Evolutionary conservation across 2,797 vertebrate genomes (phyloP).

Genomic region (Cirrhinus mrigala): DNA sequence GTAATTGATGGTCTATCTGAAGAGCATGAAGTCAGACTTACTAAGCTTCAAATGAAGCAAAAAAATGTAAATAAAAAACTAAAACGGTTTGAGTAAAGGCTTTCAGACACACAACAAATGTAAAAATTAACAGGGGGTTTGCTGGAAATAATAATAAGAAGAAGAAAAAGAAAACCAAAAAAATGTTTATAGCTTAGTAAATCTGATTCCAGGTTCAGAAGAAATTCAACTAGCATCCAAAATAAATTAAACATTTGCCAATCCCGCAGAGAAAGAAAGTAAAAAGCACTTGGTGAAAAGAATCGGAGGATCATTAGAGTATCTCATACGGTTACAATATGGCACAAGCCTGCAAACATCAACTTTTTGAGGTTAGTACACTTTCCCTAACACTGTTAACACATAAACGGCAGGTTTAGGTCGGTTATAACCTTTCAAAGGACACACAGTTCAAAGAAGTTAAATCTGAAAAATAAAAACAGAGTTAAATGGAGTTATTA

Average conservation of each 20-base stretch:
- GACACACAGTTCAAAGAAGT: constrained; percentile 32
- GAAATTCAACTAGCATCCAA: not conserved
- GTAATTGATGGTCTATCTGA: not conserved
- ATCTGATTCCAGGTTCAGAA: constrained; percentile 6
- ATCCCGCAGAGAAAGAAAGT: constrained; percentile 13
- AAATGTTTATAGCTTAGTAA: constrained; percentile 10
- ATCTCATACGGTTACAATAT: constrained; percentile 32
- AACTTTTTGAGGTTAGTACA: constrained; percentile 50
- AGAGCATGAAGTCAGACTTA: constrained; percentile 3
- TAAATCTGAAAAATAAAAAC: constrained; percentile 33
- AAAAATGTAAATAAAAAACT: not conserved
- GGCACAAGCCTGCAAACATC: constrained; percentile 34
- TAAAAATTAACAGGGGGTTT: not conserved
- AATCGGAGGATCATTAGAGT: constrained; percentile 36
- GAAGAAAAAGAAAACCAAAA: not conserved
- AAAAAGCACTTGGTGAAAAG: constrained; percentile 59
- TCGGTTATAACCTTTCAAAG: not conserved
- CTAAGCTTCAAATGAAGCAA: not conserved
- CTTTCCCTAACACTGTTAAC: constrained; percentile 21
- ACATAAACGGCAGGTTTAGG: constrained; percentile 7
- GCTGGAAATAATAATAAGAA: constrained; percentile 16
- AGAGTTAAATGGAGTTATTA: not conserved
- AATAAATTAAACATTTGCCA: not conserved
- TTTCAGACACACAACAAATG: not conserved
- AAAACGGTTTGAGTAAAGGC: not conserved